Conservation (phyloP, 2,888 invertebrate genomes). For the Calameuta filiformis region DNA sequence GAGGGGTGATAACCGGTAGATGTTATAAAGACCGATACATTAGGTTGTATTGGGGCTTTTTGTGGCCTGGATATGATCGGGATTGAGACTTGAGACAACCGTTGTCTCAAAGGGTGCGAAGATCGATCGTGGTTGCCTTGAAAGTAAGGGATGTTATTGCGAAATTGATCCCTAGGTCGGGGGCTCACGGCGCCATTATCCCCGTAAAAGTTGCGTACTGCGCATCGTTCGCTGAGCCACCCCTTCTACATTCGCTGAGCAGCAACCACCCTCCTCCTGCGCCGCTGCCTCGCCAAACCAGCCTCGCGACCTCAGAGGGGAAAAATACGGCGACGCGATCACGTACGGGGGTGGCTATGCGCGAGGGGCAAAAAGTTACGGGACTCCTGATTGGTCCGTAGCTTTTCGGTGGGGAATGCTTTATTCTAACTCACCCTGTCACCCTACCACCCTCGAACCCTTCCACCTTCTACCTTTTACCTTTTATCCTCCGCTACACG, state of each 20-base stretch:
- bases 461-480: neutral
- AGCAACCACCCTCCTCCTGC: conserved; percentile 43
- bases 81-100: too few relatives aligned
- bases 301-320: conserved; percentile 63
- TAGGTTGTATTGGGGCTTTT: too few relatives aligned
- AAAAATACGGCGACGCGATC: conserved; percentile 56
- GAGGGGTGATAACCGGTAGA: too few relatives aligned
- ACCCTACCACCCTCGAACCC: conserved; percentile 1
- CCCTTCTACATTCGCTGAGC: conserved; percentile 26
- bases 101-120: conserved; percentile 7
- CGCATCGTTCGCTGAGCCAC: conserved; percentile 46
- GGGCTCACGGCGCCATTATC: conserved; percentile 53
- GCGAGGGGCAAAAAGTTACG: conserved; percentile 53
- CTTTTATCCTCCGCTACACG: conserved; percentile 4
- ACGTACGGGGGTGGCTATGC: conserved; percentile 26
- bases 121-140: conserved; percentile 55
- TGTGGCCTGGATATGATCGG: too few relatives aligned
- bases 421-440: conserved; percentile 18
- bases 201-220: conserved; percentile 62
- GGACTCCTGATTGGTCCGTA: conserved; percentile 55
- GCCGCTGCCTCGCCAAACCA: conserved; percentile 45
- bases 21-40: neutral
- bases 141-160: conserved; percentile 60
- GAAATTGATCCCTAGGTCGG: conserved; percentile 59
- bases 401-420: conserved; percentile 47